These are phyloP conservation scores for Cinclus mexicanus DNA, from an alignment of 2,113 vertebrate genomes.

Conservation along the genomic window DNA sequence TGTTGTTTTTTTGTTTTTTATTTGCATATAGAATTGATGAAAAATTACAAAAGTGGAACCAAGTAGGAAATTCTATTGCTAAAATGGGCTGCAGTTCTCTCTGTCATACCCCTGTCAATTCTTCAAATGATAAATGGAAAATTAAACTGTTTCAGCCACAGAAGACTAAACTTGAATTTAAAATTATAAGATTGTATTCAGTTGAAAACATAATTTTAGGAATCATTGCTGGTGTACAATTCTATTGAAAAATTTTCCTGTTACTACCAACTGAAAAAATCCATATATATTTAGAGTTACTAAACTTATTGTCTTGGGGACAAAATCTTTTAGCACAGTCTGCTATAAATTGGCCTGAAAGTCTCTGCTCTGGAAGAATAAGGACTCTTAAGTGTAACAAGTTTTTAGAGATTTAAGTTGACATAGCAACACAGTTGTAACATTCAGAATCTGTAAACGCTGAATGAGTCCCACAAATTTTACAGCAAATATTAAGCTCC, in stretches of 20 bases:
- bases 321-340: not conserved
- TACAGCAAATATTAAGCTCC: not conserved
- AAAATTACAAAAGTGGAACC: not conserved
- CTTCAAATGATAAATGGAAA: not conserved
- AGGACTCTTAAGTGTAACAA: not conserved
- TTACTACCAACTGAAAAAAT: not conserved
- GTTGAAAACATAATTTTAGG: not conserved
- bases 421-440: not conserved
- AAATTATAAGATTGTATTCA: not conserved
- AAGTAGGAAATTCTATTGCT: not conserved
- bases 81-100: not conserved
- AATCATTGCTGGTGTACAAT: not conserved
- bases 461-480: not conserved
- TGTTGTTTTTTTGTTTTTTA: not conserved
- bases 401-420: not conserved
- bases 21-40: not conserved
- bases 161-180: not conserved
- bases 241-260: not conserved
- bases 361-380: not conserved
- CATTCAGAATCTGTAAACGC: not conserved
- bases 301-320: not conserved
- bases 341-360: not conserved
- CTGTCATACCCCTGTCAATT: not conserved
- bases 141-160: not conserved
- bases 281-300: not conserved